These are phyloP conservation scores for Poeciliopsis prolifica DNA, from an alignment of 2,113 vertebrate species.

Conservation along the genomic window DNA sequence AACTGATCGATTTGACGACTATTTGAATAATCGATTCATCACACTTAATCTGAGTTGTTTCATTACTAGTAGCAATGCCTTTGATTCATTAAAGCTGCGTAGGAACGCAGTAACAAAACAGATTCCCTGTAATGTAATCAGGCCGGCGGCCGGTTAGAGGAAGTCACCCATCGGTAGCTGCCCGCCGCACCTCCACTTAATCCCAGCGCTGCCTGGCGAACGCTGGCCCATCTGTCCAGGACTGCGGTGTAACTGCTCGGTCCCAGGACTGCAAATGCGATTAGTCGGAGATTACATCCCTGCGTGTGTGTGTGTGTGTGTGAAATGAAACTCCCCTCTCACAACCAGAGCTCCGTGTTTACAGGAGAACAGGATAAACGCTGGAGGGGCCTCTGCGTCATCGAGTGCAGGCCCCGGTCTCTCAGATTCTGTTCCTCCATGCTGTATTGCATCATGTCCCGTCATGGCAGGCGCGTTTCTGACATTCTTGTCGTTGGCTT, in stretches of 20 bases:
- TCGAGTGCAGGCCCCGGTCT: slow-evolving; percentile 36
- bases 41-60: no score
- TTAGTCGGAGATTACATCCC: slow-evolving; percentile 74
- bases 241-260: slow-evolving; percentile 50
- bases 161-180: slow-evolving; percentile 18
- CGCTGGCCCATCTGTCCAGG: slow-evolving; percentile 66
- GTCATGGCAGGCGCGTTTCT: slow-evolving; percentile 11
- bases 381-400: slow-evolving; percentile 39
- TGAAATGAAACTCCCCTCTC: slow-evolving; percentile 61
- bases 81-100: neutral
- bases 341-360: slow-evolving; percentile 51
- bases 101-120: neutral
- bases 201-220: slow-evolving; percentile 52
- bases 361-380: slow-evolving; percentile 54
- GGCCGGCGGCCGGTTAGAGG: slow-evolving; percentile 18
- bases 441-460: slow-evolving; percentile 39
- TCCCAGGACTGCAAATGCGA: slow-evolving; percentile 69
- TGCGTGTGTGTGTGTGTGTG: slow-evolving; percentile 27
- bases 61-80: no score
- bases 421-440: slow-evolving; percentile 40
- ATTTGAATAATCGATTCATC: no score
- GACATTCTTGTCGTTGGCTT: slow-evolving; percentile 6
- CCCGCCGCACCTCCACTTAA: slow-evolving; percentile 55
- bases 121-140: slow-evolving; percentile 5
- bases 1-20: no score